Evolutionary conservation across 2,888 invertebrate species (phyloP).

Genomic region (Meiosimyza platycephala): DNA sequence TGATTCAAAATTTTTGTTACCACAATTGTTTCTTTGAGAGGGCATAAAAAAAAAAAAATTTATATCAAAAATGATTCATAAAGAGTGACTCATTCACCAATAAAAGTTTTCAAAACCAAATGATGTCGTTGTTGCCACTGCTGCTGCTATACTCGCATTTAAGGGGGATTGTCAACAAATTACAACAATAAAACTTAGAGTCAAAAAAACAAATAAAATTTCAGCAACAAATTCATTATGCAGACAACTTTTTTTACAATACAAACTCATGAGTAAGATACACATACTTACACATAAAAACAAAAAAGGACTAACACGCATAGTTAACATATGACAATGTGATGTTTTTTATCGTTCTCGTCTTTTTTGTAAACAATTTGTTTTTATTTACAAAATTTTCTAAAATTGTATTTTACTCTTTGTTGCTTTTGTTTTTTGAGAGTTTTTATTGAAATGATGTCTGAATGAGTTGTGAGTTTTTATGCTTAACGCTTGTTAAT

Average conservation of each 20-base stretch:
- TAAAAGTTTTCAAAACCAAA: constrained; percentile 37
- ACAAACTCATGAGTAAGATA: no score
- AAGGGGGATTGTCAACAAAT: no score
- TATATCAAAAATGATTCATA: constrained; percentile 11
- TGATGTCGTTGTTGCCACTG: constrained; percentile 42
- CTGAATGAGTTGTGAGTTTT: constrained; percentile 6
- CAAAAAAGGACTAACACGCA: neutral
- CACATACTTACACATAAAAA: neutral
- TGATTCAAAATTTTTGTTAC: neutral
- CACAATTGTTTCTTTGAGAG: neutral
- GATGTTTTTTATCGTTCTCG: neutral
- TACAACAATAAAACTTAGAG: no score
- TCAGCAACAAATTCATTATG: constrained; percentile 26
- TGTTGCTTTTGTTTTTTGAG: neutral
- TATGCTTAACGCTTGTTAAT: constrained; percentile 16
- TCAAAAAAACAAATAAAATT: neutral
- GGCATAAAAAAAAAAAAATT: neutral
- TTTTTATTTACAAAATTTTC: neutral
- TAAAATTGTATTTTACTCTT: no score
- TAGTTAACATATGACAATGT: no score
- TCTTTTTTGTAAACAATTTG: no score
- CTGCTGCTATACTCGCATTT: neutral
- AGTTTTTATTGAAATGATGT: neutral
- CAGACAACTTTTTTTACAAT: constrained; percentile 13
- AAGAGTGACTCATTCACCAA: constrained; percentile 2